A percentile compares a stretch with the other conserved stretches of the same genome.
Conservation (phyloP, 1,140 invertebrate species). For the Tribolium castaneum region DNA sequence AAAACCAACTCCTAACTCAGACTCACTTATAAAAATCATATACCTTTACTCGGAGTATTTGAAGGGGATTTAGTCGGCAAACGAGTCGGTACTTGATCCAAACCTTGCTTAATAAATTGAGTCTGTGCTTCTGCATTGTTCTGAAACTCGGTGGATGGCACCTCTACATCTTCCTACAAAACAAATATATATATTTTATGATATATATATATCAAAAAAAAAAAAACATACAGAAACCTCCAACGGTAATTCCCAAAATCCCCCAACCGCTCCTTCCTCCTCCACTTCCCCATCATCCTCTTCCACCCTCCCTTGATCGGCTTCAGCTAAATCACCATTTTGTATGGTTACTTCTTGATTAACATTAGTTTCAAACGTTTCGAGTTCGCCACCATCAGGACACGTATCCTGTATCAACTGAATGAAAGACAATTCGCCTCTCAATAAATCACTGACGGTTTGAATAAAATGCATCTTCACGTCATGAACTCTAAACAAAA, state of each 20-base stretch:
- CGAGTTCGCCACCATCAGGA: conserved; percentile 12
- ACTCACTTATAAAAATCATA: too few species aligned
- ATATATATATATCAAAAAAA: too few species aligned
- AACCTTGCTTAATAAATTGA: conserved; percentile 54
- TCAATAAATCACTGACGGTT: conserved; percentile 55
- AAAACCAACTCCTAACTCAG: neutral
- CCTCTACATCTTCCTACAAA: conserved; percentile 50
- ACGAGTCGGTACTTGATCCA: conserved; percentile 62
- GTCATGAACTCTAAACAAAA: conserved; percentile 53
- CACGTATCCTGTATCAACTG: conserved; percentile 57
- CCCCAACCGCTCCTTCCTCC: conserved; percentile 63
- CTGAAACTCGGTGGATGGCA: conserved; percentile 50
- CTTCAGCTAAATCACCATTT: conserved; percentile 62
- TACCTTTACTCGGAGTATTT: conserved; percentile 59
- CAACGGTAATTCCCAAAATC: conserved; percentile 46
- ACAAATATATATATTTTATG: too few species aligned
- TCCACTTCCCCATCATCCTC: conserved; percentile 51
- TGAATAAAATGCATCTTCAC: conserved; percentile 53
- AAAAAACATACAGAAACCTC: conserved; percentile 22
- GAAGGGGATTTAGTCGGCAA: conserved; percentile 56
- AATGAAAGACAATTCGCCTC: conserved; percentile 58
- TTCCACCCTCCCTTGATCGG: conserved; percentile 59
- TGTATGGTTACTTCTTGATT: conserved; percentile 51
- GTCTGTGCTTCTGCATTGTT: conserved; percentile 45
- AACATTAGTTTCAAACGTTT: neutral